Evolutionary conservation across 1,140 invertebrate genomes (phyloP), one percentile per base, ranked within the genome.

Genomic region (Drosophila nebulosa): DNA sequence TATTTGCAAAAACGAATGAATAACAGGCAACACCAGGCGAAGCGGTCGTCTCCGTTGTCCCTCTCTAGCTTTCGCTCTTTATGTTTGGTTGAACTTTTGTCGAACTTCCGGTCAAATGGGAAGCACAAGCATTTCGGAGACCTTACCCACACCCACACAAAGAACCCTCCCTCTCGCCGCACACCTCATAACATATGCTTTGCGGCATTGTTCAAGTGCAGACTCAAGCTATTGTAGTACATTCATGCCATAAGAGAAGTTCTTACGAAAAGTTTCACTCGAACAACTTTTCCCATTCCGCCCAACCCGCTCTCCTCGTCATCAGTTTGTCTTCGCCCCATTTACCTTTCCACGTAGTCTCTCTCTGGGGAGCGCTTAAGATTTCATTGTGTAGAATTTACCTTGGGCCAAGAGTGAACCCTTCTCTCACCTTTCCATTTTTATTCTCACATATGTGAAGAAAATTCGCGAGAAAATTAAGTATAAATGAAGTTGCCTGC

Each of bases 311-410:
- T 3, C 18, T 16, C 4, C 26, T n/a, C n/a, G n/a, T n/a, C n/a
- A n/a, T n/a, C n/a, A n/a, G n/a, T n/a, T n/a, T n/a, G n/a, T n/a
- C 4, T 52, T 74, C 52, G 58, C 80, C 64, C 60, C 36, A 68
- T 76, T 56, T 57, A 21, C 39, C 39, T 21, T 46, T 57, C 64
- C 55, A n/a, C 53, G 61, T 51, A 35, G 64, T 66, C 14, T 26
- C 26, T 30, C 27, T 42, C 83, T 61, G 59, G 81, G 83, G 81
- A 86, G 69, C 78, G 85, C 81, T 86, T 86, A 88, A 86, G 81
- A 88, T 86, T 85, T 85, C 81, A 85, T 86, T 85, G 81, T 85
- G 81, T 81, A 78, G 39, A 85, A 85, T 85, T 85, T 85, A 85
- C 81, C 39, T 46, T 46, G 39, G 39, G 39, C 39, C 78, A 78